Conservation (phyloP, 2,888 invertebrate genomes). For the Drosophila mercatorum region DNA sequence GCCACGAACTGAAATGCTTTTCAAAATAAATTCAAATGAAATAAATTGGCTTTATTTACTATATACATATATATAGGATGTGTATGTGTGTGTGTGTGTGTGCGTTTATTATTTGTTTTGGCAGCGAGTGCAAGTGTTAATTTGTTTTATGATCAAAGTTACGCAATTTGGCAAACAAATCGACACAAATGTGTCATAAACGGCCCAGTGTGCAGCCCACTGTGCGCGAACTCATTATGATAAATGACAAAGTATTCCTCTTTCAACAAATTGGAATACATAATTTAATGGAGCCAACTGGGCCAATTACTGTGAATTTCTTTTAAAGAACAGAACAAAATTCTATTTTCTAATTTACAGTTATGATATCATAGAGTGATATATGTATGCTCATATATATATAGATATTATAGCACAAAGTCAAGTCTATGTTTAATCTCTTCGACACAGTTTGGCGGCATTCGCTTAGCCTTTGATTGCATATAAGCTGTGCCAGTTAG, state of each 20-base stretch:
- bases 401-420: no score
- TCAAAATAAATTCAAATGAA: slow-evolving; percentile 42
- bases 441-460: not conserved
- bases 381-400: not conserved
- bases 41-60: slow-evolving; percentile 45
- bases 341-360: not conserved
- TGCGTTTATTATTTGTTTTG: slow-evolving; percentile 42
- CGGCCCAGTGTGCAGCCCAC: slow-evolving; percentile 34
- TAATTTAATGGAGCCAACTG: slow-evolving; percentile 12
- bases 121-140: slow-evolving; percentile 72
- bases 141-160: slow-evolving; percentile 66
- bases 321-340: not conserved
- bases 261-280: not conserved
- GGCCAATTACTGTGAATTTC: not conserved
- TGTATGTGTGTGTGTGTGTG: not conserved
- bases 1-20: slow-evolving; percentile 23
- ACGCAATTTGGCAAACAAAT: slow-evolving; percentile 18
- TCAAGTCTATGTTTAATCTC: not conserved
- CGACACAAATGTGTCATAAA: slow-evolving; percentile 47
- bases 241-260: slow-evolving; percentile 3
- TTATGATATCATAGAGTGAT: not conserved
- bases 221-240: slow-evolving; percentile 10
- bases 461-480: no score
- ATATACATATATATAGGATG: not conserved
- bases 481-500: not conserved